Evolutionary conservation across 1,140 invertebrate genomes (phyloP), one percentile per base, ranked within the genome.

Genomic region (Pemphigus obesinymphae): DNA sequence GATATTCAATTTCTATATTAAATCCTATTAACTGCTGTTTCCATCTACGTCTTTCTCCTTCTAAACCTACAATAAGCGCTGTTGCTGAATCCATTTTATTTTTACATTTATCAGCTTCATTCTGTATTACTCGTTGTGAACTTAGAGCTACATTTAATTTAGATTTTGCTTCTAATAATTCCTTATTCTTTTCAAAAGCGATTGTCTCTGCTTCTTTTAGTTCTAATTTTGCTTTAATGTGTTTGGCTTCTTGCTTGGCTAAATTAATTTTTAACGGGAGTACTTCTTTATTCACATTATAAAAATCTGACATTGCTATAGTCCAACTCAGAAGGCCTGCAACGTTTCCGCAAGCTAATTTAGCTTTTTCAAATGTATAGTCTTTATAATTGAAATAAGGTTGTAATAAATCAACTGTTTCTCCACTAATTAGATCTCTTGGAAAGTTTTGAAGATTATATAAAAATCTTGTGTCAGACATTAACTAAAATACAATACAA

Each of bases 301-400:
- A 96, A 86, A 97, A 97, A 86, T 95, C 91, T 86, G 96, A 94
- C 92, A 98, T 96, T 3, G 96, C 96, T 82, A 94, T 91, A 43
- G 97, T 92, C 96, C 96, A 98, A 87, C 95, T 95, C 85, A 95
- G 97, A 4, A 98, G 88, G 82, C 96, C 94, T 88, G 95, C 93
- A 31, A 94, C 94, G 5, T 96, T 96, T 84, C 91, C 93, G 76
- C 95, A 97, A 20, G 96, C 96, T 88, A 96, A 96, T 10, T 94
- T 94, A 70, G 97, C 94, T 84, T 95, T 92, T 53, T 91, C 89
- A 0, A 95, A 95, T 85, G 96, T 93, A 86, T 97, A 97, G 84
- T 95, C 92, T 85, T 93, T 92, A 86, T 96, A 90, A 0, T 91
- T 90, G 63, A 97, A 88, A 86, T 93, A 97, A 84, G 94, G 92